A percentile compares a stretch with the other conserved stretches of the same genome.
Evolutionary conservation across 2,113 vertebrate genomes (phyloP).

Genomic region (Gavialis gangeticus): DNA sequence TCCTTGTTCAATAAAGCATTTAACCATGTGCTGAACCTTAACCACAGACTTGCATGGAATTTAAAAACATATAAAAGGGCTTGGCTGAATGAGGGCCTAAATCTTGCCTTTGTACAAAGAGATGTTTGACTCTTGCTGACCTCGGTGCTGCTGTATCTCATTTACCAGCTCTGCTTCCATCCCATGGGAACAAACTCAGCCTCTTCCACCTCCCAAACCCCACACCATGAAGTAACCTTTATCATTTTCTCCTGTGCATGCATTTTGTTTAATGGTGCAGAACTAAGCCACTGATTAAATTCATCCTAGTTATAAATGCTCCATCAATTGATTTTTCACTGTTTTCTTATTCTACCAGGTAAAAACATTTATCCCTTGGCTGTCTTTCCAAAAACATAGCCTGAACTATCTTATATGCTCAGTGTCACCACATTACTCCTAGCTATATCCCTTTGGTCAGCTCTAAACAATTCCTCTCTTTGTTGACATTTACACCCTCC

Average conservation of each 20-base stretch:
- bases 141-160: neutral
- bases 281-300: conserved; percentile 15
- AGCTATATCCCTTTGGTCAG: conserved; percentile 1
- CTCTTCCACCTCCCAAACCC: neutral
- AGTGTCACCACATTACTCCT: neutral
- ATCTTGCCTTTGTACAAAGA: neutral
- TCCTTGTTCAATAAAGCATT: neutral
- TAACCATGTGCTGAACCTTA: neutral
- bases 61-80: neutral
- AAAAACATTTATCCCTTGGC: neutral
- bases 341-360: neutral
- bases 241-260: neutral
- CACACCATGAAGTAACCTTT: neutral
- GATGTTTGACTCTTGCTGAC: neutral
- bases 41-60: neutral
- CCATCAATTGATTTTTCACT: neutral
- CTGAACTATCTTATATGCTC: neutral
- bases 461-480: neutral
- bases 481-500: conserved; percentile 16
- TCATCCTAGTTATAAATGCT: neutral
- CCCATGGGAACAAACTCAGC: neutral
- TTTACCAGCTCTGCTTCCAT: neutral
- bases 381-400: neutral
- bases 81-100: neutral
- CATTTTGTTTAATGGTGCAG: neutral